Conservation (phyloP, 2,797 vertebrate species). For the Galaxias olidus region DNA sequence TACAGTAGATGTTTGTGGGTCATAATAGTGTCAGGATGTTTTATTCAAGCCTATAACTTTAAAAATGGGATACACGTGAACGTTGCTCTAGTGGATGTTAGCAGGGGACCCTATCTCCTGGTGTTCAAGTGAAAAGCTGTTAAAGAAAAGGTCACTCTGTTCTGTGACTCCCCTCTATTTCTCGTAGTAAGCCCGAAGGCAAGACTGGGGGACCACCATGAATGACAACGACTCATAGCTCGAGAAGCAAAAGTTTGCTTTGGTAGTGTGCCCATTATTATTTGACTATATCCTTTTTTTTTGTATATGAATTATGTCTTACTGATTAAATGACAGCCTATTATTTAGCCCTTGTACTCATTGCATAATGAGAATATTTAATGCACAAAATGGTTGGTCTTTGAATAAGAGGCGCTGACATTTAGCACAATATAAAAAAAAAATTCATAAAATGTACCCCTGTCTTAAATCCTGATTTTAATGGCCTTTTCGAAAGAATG, state of each 20-base stretch:
- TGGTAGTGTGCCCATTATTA: background rate
- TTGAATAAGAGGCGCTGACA: constrained; percentile 47
- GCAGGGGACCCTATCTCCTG: constrained; percentile 19
- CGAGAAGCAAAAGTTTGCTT: constrained; percentile 8
- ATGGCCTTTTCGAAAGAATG: constrained; percentile 31
- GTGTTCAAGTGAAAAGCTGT: constrained; percentile 34
- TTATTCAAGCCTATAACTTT: constrained; percentile 25
- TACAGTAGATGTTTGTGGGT: too few species aligned
- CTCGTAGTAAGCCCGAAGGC: constrained; percentile 5
- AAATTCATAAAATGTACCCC: constrained; percentile 41
- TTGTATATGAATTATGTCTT: constrained; percentile 6
- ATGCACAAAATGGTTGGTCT: constrained; percentile 49
- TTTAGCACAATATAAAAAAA: constrained; percentile 54
- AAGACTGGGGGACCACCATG: background rate
- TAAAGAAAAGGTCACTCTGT: constrained; percentile 38
- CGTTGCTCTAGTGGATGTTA: constrained; percentile 11
- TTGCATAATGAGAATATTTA: constrained; percentile 29
- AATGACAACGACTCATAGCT: background rate
- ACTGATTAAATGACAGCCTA: background rate
- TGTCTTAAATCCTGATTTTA: constrained; percentile 41
- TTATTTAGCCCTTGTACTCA: constrained; percentile 10
- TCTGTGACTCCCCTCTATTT: constrained; percentile 16
- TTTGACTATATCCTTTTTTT: constrained; percentile 2
- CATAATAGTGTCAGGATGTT: constrained; percentile 33
- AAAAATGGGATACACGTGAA: constrained; percentile 29